Percentiles rank a stretch among this genome's conserved stretches.
Evolutionary conservation across 2,888 invertebrate species (phyloP).

Genomic region (Harmothoe impar): DNA sequence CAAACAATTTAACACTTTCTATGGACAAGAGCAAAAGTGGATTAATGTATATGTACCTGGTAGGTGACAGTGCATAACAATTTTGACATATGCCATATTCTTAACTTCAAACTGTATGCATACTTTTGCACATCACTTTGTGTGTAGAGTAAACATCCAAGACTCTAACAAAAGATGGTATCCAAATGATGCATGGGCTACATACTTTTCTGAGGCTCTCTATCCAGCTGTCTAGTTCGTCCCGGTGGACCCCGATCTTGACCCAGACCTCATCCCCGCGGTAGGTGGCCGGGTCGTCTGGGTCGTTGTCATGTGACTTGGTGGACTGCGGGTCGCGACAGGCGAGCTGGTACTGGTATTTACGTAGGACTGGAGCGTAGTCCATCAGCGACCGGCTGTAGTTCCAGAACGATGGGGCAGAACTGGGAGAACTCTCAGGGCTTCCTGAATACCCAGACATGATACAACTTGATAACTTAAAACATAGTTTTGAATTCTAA

Average conservation of each 20-base stretch:
- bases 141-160: too few relatives aligned
- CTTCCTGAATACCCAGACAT: conserved; percentile 38
- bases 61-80: too few relatives aligned
- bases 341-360: conserved; percentile 81
- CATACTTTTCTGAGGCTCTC: conserved; percentile 81
- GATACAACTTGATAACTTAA: too few relatives aligned
- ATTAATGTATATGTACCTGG: too few relatives aligned
- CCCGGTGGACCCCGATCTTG: conserved; percentile 68
- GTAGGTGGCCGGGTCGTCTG: conserved; percentile 73
- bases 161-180: too few relatives aligned
- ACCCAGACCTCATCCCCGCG: conserved; percentile 69
- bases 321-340: conserved; percentile 78
- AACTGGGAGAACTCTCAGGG: conserved; percentile 57
- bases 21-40: neutral
- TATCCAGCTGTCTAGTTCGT: conserved; percentile 79
- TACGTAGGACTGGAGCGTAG: conserved; percentile 76
- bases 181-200: too few relatives aligned
- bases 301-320: conserved; percentile 73
- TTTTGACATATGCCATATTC: too few relatives aligned
- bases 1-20: neutral
- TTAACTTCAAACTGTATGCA: too few relatives aligned
- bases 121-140: too few relatives aligned
- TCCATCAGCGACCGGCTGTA: conserved; percentile 78
- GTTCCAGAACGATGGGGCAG: conserved; percentile 79
- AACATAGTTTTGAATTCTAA: neutral